Base-by-base conservation (phyloP, 2,888 invertebrate genomes). In the Autographa pulchrina region DNA sequence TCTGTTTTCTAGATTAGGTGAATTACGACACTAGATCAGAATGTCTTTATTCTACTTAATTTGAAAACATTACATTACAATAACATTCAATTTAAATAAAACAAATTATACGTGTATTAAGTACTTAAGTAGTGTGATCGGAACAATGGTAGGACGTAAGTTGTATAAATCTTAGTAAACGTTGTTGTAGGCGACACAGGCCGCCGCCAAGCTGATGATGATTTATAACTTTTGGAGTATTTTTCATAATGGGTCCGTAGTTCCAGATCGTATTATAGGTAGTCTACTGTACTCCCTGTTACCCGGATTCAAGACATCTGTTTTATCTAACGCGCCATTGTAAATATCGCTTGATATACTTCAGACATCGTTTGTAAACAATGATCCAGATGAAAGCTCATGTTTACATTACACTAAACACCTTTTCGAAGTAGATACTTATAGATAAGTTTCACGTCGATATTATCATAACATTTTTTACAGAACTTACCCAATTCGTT, bases 261-360 rank as follows among this genome's bases (percentile, higher is more conserved):
- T 72, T 58, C 68, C 68, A 70, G 72, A 70, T 56, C 73, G 59
- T 54, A 67, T 79, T 77, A 75, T 82, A 83, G 74, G 79, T 80
- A 79, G 78, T 80, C 77, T 82, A 80, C 68, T 70, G 71, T 67
- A 52, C 83, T 20, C 70, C 81, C 68, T 78, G 80, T 72, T 80
- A 84, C 78, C 85, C 87, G 82, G 89, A 90, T 90, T 88, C 82
- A 74, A 88, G 64, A 88, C 93, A 93, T 93, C 91, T 94, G 94
- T 83, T 93, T 88, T 87, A 85, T 88, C 88, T 90, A 89, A 91
- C 89, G 77, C 81, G 78, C 83, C 77, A 83, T 90, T 72, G 88
- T 91, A 92, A 91, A 92, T 90, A 92, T 80, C 84, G 80, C 82
- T 85, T 74, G 77, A 84, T 88, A 87, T 84, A 86, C 78, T 85